Evolutionary conservation across 2,888 invertebrate genomes (phyloP), one percentile per base, ranked within the genome.

Genomic region (Morinoia aosen): DNA sequence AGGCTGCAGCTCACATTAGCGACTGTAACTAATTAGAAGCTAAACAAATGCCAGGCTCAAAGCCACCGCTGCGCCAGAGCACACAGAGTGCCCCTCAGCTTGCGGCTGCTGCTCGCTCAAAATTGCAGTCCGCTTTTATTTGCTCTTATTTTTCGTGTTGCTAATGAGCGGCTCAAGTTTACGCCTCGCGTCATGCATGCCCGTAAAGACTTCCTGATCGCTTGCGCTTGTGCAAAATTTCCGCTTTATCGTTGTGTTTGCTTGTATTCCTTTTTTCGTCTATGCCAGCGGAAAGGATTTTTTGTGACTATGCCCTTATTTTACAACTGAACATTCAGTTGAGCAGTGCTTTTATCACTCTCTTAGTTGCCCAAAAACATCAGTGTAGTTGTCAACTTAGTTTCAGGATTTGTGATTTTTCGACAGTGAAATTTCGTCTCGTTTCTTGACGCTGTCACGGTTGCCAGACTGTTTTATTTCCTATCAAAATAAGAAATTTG

Each of bases 1-100:
- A 33, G 48, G 76, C 76, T 76, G 25, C 76, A 25, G 61, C 76
- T 76, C 57, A 33, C 57, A 93, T 93, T 93, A 93, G 93, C n/a
- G 93, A 48, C 57, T 93, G 57, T 93, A 93, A 93, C 57, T 93
- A 93, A 93, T 93, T 93, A 57, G 57, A 39, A 57, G 93, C 93
- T 93, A 93, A 93, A 93, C 93, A 93, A 93, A 93, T 93, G 93
- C 25, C 93, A 48, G 58, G n/a, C 93, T 93, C 93, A 93, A 93
- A 93, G 93, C 93, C 48, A 33, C 33, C 57, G 56, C 33, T 57
- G 57, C 57, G 58, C 57, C 90, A 39, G 90, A 90, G 90, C 90
- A 90, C 90, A 90, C 90, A 90, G 90, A 40, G 90, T 48, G 40
- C 90, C 90, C 90, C 90, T 48, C 90, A 39, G 39, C 90, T 48